Conservation (phyloP, 2,113 vertebrate genomes). For the Alectura lathami region DNA sequence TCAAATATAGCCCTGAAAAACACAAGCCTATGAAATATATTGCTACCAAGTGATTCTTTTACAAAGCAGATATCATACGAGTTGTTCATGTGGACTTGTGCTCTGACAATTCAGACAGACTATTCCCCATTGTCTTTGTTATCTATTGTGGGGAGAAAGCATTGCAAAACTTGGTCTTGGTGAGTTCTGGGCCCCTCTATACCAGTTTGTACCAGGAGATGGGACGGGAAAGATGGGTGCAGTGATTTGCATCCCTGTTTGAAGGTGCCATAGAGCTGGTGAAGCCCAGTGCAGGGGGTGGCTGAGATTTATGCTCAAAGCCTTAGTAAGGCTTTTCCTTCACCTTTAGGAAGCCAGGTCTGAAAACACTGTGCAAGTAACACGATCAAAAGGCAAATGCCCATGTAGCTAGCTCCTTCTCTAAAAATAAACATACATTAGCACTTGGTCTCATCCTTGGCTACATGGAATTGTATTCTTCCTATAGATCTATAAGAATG, state of each 20-base stretch:
- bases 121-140: background rate
- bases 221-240: background rate
- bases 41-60: background rate
- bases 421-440: background rate
- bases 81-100: background rate
- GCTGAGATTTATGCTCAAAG: conserved; percentile 8
- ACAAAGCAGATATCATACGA: background rate
- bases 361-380: conserved; percentile 3
- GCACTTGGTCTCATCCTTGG: background rate
- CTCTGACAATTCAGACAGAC: background rate
- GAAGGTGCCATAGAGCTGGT: background rate
- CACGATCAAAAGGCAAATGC: conserved; percentile 10
- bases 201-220: background rate
- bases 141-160: background rate
- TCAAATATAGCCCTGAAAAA: background rate
- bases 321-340: background rate
- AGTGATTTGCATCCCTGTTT: background rate
- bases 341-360: background rate
- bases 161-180: background rate
- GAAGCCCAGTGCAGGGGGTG: background rate
- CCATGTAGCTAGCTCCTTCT: background rate
- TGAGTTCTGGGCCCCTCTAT: background rate
- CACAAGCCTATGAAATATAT: background rate
- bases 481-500: background rate
- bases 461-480: background rate